These are phyloP conservation scores for Suillia variegata DNA, from an alignment of 2,888 invertebrate species.

Conservation along the genomic window DNA sequence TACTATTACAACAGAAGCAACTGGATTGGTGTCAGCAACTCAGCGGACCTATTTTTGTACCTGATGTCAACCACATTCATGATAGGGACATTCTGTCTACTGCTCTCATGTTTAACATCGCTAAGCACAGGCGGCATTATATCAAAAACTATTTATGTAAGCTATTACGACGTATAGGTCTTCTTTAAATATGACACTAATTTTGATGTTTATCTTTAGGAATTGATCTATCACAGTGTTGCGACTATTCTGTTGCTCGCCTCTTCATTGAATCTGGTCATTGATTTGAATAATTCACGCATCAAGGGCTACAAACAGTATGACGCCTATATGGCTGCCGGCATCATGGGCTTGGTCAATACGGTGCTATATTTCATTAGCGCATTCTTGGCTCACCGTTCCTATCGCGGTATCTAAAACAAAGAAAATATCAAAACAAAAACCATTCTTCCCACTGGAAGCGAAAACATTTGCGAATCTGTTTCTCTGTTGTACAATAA, in stretches of 20 bases:
- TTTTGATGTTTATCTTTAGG: conserved; percentile 66
- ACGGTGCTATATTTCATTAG: conserved; percentile 76
- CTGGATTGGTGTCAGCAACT: conserved; percentile 21
- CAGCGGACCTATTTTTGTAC: conserved; percentile 72
- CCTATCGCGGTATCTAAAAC: conserved; percentile 75
- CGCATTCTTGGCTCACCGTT: conserved; percentile 76
- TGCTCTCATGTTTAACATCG: conserved; percentile 77
- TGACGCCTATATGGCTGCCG: conserved; percentile 73
- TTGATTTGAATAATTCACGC: conserved; percentile 67
- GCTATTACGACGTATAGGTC: too few species aligned
- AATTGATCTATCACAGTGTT: conserved; percentile 79
- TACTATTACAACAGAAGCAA: conserved; percentile 63
- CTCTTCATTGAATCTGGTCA: conserved; percentile 72
- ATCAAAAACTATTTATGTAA: conserved; percentile 69
- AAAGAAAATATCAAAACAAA: background rate
- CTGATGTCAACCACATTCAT: conserved; percentile 78
- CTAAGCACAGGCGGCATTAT: conserved; percentile 82
- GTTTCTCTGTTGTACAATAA: background rate
- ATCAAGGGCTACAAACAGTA: conserved; percentile 62
- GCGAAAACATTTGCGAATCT: background rate
- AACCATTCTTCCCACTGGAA: too few species aligned
- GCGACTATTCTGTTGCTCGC: conserved; percentile 75
- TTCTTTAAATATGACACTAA: background rate
- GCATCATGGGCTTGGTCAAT: conserved; percentile 76
- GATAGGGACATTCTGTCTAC: conserved; percentile 77